Evolutionary conservation across 2,888 invertebrate genomes (phyloP), one percentile per base, ranked within the genome.

Genomic region (Herminia tarsipennalis): DNA sequence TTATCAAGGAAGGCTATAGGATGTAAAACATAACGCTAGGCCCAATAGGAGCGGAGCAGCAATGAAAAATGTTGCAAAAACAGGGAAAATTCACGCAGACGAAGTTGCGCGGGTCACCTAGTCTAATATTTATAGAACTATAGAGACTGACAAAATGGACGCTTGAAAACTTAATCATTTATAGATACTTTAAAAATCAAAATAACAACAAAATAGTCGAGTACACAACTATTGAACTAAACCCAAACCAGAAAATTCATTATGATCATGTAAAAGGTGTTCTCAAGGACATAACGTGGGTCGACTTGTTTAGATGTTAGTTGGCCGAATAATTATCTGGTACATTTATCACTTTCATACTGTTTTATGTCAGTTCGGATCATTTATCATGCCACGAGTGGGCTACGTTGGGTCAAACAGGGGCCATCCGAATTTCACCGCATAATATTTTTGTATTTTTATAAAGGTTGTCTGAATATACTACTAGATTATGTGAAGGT

Each of bases 311-410:
- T 66, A 56, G 51, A 34, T 62, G 55, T 59, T 50, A 55, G 64
- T 61, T 66, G 65, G 65, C 55, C 60, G 62, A 69, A 73, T 67
- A 70, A 70, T 70, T 71, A 75, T 73, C 66, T 56, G 53, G 57
- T 60, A 59, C 78, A 79, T 79, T 79, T 73, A 78, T 79, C 78
- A 78, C 70, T 70, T 73, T 73, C 68, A 57, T 70, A 62, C 58
- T 70, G 74, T 73, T 74, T 70, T 69, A 67, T 64, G 76, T 74
- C 73, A 71, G 62, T 61, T 56, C n/a, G 55, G 60, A 70, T 71
- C 76, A 78, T 79, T 75, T 73, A 77, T 78, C 78, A 77, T 48
- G 34, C 41, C 58, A 50, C 50, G 59, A 67, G 68, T 61, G 71
- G 64, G 68, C 72, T 72, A 70, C 70, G 66, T 65, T 52, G 58